Conservation (phyloP, 2,113 vertebrate species). For the Lathamus discolor region DNA sequence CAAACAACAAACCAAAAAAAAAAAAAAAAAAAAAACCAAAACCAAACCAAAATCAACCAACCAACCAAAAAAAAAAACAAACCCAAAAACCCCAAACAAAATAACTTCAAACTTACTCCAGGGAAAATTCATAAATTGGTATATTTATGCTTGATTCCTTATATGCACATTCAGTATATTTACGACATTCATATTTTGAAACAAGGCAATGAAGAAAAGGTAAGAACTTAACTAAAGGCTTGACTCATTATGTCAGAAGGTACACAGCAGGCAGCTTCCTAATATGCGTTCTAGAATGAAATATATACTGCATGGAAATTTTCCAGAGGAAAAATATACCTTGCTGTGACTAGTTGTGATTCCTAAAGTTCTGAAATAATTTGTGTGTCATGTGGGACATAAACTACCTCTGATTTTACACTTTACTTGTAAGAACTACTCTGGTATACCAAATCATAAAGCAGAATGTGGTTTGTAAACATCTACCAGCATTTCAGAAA, state of each 20-base stretch:
- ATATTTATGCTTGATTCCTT: background rate
- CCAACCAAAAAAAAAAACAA: background rate
- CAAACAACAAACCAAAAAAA: too few species aligned
- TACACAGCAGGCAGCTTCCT: background rate
- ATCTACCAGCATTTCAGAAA: background rate
- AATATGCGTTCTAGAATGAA: background rate
- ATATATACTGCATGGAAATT: background rate
- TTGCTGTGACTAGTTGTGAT: background rate
- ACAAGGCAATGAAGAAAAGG: background rate
- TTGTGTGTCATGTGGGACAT: background rate
- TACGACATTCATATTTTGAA: background rate
- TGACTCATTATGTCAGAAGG: background rate
- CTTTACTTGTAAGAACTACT: background rate
- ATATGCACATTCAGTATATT: background rate
- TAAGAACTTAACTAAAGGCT: background rate
- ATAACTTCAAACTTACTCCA: rapidly evolving
- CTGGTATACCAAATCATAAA: background rate
- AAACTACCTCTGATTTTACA: background rate
- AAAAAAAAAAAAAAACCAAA: background rate
- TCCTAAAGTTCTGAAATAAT: background rate
- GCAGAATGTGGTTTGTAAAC: background rate
- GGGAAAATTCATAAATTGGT: background rate
- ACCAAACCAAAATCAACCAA: background rate
- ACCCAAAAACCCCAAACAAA: background rate
- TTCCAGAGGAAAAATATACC: background rate